These are phyloP conservation scores for Brachystomella parvula DNA, from an alignment of 1,140 invertebrate genomes.

Conservation along the genomic window DNA sequence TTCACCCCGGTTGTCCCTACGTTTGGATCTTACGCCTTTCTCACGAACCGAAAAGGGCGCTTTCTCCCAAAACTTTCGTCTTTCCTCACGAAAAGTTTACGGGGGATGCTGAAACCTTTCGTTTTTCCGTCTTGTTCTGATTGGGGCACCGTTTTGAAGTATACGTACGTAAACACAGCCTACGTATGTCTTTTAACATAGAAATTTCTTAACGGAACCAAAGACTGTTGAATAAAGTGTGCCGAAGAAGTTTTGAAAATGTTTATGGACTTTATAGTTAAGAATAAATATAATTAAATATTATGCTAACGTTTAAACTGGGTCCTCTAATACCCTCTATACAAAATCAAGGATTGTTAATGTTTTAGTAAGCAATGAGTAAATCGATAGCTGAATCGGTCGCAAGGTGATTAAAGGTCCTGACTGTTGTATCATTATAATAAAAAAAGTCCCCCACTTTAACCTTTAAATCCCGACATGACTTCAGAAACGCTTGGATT, in stretches of 20 bases:
- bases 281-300: background rate
- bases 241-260: background rate
- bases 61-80: too few species aligned
- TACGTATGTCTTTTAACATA: too few species aligned
- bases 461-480: background rate
- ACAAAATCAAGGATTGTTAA: background rate
- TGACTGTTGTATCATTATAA: background rate
- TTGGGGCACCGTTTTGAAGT: too few species aligned
- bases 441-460: constrained; percentile 1
- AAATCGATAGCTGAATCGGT: background rate
- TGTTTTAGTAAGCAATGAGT: background rate
- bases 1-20: too few species aligned
- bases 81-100: too few species aligned
- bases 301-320: background rate
- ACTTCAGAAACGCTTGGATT: background rate
- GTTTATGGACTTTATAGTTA: background rate
- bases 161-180: too few species aligned
- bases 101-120: too few species aligned
- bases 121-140: too few species aligned
- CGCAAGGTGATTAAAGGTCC: background rate
- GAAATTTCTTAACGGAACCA: background rate
- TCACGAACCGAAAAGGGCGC: too few species aligned
- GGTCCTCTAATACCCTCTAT: too few species aligned
- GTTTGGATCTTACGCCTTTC: too few species aligned
- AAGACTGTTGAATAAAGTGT: background rate